Evolutionary conservation across 1,140 invertebrate species (phyloP), one percentile per base, ranked within the genome.

Genomic region (Zaprionus taronus): DNA sequence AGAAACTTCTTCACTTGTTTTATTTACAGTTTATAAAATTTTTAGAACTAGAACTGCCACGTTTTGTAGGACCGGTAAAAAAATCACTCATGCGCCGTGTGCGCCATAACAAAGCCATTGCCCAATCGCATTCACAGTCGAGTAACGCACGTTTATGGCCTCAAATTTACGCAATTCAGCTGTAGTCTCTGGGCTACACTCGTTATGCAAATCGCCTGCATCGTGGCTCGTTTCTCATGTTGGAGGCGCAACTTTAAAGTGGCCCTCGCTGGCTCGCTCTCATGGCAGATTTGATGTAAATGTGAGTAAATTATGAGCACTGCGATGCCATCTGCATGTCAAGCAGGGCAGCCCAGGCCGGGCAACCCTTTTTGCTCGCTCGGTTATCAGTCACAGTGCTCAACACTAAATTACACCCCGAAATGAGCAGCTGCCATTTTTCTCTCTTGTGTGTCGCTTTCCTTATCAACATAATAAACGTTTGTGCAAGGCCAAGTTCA

Each of bases 401-500:
- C 60, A 66, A 70, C 78, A 85, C 65, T 85, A 81, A 77, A 82
- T 86, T 82, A 71, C 56, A 68, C 5, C 11, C 15, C 60, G 7
- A 85, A 85, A 86, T 85, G 83, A 79, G 75, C 70, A 72, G 72
- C 77, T 44, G 38, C 56, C 58, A 63, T 78, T 77, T 79, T 63
- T 72, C 65, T 66, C 38, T 38, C 62, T 80, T 60, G 65, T 70
- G 67, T 76, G 65, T 85, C 76, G 64, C 34, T 79, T 75, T 72
- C 53, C 83, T 83, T 89, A 89, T 83, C 84, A 75, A 71, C 75
- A 83, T 76, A 80, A 79, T 89, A 89, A 79, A 79, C 77, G 70
- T 74, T 77, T 66, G 66, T 65, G 60, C 71, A 81, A 90, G 85
- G 79, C 76, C 85, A 90, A 90, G 85, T 90, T 90, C 85, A 76